Evolutionary conservation across 92 coral and sea anemone species (phyloP), one percentile per base, ranked within the genome.

Genomic region (Metridium senile): DNA sequence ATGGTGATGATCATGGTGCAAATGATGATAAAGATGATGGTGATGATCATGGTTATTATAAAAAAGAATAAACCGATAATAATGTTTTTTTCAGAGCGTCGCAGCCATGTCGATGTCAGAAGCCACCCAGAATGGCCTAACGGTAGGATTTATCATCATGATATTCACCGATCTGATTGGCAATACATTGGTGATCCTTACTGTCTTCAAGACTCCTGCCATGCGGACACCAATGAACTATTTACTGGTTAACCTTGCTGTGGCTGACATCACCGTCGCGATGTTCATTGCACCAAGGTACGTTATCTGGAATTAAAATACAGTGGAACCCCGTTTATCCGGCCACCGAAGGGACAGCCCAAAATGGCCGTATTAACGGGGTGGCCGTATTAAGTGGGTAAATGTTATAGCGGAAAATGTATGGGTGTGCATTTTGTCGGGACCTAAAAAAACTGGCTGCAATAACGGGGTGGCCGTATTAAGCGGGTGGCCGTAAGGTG

Each of bases 81-180:
- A 39, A 4, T 39, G 49, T 39, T 6, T 13, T 13, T 39, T 39
- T 13, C 49, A 39, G 49, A 13, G n/a, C n/a, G n/a, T 4, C 6
- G 49, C 49, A 39, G 69, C 39, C 69, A 63, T 63, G 69, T 26
- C 69, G n/a, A 28, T 63, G 43, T 63, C 69, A 63, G 69, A 63
- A 30, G 69, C 69, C 3, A 13, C 69, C 28, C 39, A 63, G 27
- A 63, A 28, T 63, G 69, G 69, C 1, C 69, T 63, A 4, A 63
- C 69, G 8, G 69, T 31, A 10, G 69, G 69, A 1, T 63, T 63
- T 21, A 23, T 26, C 11, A 31, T 63, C 29, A 63, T 63, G 69
- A 63, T 63, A 2, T 63, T 63, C n/a, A 63, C 69, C 23, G 69
- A 63, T 63, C 45, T 63, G 21, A 31, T 63, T 63, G 69, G 69